Conservation (phyloP, 2,113 vertebrate species). For the Petromus typicus region DNA sequence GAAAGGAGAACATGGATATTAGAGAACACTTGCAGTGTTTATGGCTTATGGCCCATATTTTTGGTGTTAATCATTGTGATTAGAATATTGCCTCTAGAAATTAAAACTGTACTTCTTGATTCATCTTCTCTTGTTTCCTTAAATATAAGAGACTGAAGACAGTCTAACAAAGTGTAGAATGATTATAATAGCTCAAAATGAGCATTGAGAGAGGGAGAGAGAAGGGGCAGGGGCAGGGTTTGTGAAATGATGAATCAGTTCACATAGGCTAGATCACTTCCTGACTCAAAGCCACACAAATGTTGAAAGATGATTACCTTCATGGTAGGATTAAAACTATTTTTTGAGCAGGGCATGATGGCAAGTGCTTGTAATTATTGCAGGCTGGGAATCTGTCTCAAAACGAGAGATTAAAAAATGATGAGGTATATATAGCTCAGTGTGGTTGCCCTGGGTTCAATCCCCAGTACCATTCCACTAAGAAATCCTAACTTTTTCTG, state of each 20-base stretch:
- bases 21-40: not conserved
- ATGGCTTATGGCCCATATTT: not conserved
- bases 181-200: not conserved
- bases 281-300: not conserved
- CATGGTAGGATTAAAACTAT: not conserved
- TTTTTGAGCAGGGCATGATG: not conserved
- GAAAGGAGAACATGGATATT: not conserved
- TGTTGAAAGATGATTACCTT: conserved; percentile 6
- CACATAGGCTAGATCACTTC: not conserved
- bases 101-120: not conserved
- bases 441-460: too few relatives aligned
- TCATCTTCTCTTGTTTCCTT: not conserved
- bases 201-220: not conserved
- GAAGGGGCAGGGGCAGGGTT: too few relatives aligned
- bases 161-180: not conserved
- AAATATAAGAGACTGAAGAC: not conserved
- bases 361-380: not conserved
- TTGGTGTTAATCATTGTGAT: not conserved
- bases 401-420: not conserved
- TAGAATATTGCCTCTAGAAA: not conserved
- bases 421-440: not conserved
- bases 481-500: not conserved
- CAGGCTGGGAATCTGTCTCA: not conserved
- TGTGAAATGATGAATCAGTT: not conserved
- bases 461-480: not conserved